These are phyloP conservation scores for Hassar affinis DNA, from an alignment of 2,113 vertebrate species.

Conservation along the genomic window DNA sequence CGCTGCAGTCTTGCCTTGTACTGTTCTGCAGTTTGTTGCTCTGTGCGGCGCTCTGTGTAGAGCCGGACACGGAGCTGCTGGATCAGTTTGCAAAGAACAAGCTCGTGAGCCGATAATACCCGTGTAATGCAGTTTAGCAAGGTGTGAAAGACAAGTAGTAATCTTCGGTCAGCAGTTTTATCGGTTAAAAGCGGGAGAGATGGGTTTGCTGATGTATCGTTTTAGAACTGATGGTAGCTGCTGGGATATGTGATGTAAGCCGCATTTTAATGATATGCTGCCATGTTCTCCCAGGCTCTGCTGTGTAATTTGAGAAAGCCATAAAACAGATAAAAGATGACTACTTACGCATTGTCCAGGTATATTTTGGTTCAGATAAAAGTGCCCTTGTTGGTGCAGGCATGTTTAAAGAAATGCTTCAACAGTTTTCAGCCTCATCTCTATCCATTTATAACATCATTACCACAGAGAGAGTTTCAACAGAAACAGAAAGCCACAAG, in stretches of 20 bases:
- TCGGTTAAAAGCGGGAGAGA: neutral
- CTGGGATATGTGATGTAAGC: neutral
- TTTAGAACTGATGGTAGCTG: neutral
- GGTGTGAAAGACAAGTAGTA: constrained; percentile 15
- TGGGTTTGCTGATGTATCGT: neutral
- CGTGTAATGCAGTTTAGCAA: constrained; percentile 4
- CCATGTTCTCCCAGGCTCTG: neutral
- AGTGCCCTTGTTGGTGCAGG: neutral
- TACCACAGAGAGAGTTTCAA: neutral
- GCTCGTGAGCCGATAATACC: neutral
- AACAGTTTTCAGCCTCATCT: neutral
- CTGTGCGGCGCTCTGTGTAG: constrained; percentile 1
- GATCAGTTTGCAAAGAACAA: neutral
- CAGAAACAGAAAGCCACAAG: neutral
- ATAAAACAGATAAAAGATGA: neutral
- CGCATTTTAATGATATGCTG: neutral
- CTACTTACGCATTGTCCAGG: neutral
- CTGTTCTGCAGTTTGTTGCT: constrained; percentile 39
- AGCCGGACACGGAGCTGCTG: neutral
- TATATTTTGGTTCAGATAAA: neutral
- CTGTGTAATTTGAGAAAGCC: neutral
- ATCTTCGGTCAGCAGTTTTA: neutral
- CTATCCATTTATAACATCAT: neutral
- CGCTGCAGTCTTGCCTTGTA: constrained; percentile 24
- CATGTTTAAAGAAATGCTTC: neutral